These are phyloP conservation scores for Scaptomyza flava DNA, from an alignment of 2,888 invertebrate species.

Conservation along the genomic window DNA sequence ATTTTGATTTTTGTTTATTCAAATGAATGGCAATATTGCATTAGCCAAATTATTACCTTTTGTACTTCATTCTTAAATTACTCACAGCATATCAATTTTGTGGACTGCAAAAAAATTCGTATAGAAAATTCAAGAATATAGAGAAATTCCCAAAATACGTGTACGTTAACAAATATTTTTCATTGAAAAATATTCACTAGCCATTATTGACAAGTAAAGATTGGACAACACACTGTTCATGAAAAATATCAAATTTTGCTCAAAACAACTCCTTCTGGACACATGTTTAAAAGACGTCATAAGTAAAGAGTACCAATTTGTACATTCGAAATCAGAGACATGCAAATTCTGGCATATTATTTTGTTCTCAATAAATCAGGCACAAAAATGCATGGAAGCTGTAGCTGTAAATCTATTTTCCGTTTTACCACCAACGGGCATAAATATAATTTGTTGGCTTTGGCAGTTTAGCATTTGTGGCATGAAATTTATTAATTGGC, in stretches of 20 bases:
- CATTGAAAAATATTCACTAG: too few relatives aligned
- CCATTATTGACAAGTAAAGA: too few relatives aligned
- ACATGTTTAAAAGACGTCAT: too few relatives aligned
- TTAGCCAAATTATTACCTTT: background rate
- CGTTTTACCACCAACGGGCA: slow-evolving; percentile 22
- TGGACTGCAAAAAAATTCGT: too few relatives aligned
- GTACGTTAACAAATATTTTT: too few relatives aligned
- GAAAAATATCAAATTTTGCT: too few relatives aligned
- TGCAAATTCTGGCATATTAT: background rate
- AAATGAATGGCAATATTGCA: background rate
- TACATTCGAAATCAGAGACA: background rate
- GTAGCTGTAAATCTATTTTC: slow-evolving; percentile 25
- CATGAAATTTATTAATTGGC: slow-evolving; percentile 66
- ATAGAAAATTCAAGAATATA: too few relatives aligned
- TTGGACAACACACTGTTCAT: too few relatives aligned
- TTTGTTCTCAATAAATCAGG: background rate
- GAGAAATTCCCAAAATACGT: too few relatives aligned
- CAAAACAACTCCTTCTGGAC: too few relatives aligned
- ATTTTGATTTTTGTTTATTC: background rate
- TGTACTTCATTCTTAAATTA: background rate
- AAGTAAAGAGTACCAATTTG: too few relatives aligned
- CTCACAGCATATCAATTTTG: too few relatives aligned
- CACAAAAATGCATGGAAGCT: background rate
- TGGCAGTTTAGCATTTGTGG: slow-evolving; percentile 44
- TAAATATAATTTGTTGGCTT: slow-evolving; percentile 47